These are phyloP conservation scores for Phoenicopterus ruber DNA, from an alignment of 2,113 vertebrate genomes.

Conservation along the genomic window DNA sequence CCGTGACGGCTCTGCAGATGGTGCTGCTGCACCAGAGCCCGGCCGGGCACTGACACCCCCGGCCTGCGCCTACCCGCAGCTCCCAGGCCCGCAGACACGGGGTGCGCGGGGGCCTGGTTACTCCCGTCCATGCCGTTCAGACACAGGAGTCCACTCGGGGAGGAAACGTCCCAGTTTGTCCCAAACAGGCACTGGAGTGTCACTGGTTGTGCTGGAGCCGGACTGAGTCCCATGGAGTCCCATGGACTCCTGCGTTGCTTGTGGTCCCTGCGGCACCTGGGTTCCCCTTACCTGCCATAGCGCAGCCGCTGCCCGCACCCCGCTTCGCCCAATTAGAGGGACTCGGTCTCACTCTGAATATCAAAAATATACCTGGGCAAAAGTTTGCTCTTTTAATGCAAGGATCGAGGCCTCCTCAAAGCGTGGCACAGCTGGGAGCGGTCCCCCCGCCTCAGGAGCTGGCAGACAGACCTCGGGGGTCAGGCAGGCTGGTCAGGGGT, in stretches of 20 bases:
- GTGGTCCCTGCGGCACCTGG: background rate
- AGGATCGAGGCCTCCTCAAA: background rate
- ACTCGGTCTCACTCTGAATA: rapidly evolving
- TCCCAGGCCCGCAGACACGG: background rate
- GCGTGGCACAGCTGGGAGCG: rapidly evolving
- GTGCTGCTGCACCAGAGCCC: background rate
- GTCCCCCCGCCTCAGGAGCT: rapidly evolving
- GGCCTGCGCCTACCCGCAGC: background rate
- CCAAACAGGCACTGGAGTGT: background rate
- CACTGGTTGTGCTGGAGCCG: background rate
- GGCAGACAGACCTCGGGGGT: background rate
- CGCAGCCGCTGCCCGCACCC: rapidly evolving
- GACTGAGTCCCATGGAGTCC: rapidly evolving
- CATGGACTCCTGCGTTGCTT: background rate
- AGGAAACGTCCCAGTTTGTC: background rate
- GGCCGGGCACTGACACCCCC: background rate
- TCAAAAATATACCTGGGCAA: background rate
- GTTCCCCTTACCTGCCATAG: background rate
- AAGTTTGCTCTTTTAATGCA: rapidly evolving
- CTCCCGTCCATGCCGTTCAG: background rate
- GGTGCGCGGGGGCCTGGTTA: rapidly evolving
- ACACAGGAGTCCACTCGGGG: background rate
- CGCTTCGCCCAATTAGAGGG: rapidly evolving
- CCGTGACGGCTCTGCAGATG: background rate
- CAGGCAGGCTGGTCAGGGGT: too few species aligned